Evolutionary conservation across 2,113 vertebrate species (phyloP).

Genomic region (Rafetus swinhoei): DNA sequence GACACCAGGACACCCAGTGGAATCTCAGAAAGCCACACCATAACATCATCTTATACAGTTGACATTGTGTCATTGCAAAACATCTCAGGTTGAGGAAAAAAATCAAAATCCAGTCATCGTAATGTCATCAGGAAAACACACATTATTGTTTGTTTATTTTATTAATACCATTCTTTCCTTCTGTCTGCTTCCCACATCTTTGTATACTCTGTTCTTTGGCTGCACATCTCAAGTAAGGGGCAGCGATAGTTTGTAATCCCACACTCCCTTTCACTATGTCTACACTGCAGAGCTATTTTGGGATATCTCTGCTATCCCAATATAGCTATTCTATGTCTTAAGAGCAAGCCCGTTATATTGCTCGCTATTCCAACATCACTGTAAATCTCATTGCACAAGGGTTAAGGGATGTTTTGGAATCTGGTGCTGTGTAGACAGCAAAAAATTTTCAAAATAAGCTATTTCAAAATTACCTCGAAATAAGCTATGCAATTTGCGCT

Average conservation of each 20-base stretch:
- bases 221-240: neutral
- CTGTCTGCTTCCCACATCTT: neutral
- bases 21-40: neutral
- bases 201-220: no score
- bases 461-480: no score
- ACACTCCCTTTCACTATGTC: neutral
- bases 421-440: no score
- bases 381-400: no score
- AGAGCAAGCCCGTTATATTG: no score
- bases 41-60: neutral
- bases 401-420: no score
- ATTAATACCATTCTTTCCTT: neutral
- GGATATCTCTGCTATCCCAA: no score
- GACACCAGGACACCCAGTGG: neutral
- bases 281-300: no score
- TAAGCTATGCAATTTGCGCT: no score
- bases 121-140: neutral
- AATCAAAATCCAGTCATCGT: neutral
- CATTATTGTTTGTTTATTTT: neutral
- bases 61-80: neutral
- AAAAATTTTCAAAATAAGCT: no score
- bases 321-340: no score
- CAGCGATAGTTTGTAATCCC: neutral
- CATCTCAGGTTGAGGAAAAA: neutral
- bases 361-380: no score